A percentile compares a stretch with the other conserved stretches of the same genome.
Evolutionary conservation across 2,888 invertebrate genomes (phyloP).

Genomic region (Torymus tubicola): DNA sequence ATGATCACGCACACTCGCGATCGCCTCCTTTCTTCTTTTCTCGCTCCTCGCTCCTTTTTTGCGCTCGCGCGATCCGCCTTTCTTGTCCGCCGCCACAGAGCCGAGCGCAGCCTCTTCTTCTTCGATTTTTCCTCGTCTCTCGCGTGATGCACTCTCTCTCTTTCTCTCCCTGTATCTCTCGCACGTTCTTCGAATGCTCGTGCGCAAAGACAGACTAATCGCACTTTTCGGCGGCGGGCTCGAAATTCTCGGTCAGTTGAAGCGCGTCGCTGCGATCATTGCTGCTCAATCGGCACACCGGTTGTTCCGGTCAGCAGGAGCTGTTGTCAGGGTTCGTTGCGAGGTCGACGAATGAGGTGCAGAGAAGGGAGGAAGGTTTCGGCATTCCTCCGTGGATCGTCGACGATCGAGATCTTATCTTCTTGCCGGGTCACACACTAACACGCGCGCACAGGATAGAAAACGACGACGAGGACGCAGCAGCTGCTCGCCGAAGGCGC

Average conservation of each 20-base stretch:
- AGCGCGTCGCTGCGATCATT: too few relatives aligned
- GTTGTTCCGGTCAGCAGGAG: too few relatives aligned
- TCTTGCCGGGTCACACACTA: too few relatives aligned
- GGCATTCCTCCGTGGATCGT: slow-evolving; percentile 31
- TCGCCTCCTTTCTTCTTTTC: slow-evolving; percentile 48
- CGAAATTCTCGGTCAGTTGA: too few relatives aligned
- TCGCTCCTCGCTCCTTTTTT: slow-evolving; percentile 17
- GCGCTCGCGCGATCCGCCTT: slow-evolving; percentile 22
- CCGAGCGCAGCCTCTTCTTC: background rate
- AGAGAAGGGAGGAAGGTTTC: too few relatives aligned
- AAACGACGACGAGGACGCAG: too few relatives aligned
- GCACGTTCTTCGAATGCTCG: slow-evolving; percentile 11
- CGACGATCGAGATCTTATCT: slow-evolving; percentile 21
- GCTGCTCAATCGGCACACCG: background rate
- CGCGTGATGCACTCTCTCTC: background rate
- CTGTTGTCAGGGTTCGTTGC: too few relatives aligned
- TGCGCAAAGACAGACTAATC: slow-evolving; percentile 36
- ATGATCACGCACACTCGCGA: slow-evolving; percentile 58
- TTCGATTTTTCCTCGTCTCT: background rate
- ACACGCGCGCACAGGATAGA: too few relatives aligned
- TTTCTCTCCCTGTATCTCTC: background rate
- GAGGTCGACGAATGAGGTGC: too few relatives aligned
- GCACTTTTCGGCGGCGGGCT: too few relatives aligned
- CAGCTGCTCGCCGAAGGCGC: too few relatives aligned
- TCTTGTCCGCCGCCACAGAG: too few relatives aligned